Base-by-base conservation (phyloP, 2,888 invertebrate genomes). In the Ptycholaimellus sp. region DNA sequence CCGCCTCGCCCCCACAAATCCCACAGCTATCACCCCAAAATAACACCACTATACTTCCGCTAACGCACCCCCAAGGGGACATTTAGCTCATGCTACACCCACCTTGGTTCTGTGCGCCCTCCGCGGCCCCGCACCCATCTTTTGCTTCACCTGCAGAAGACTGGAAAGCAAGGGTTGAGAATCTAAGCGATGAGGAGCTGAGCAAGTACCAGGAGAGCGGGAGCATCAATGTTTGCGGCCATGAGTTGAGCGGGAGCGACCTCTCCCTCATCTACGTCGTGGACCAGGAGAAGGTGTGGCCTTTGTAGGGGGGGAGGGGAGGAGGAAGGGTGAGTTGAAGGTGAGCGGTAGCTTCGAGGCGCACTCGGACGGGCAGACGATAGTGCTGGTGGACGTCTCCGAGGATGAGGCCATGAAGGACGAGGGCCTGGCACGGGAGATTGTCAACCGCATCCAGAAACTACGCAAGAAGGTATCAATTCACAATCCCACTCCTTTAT, bases 371-470 rank as follows among this genome's bases (percentile, higher is more conserved):
- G 25, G 7, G n/a, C 17, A 40, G 37, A 57, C 85, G 2, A 65
- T 96, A 33, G 76, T 96, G 35, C 63, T 96, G 37, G 62, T 96
- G 47, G 80, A 93, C 58, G 72, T 81, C 37, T 75, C 75, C 0
- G 80, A 80, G 2, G 83, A 83, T 58, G 75, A 79, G 53, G 72
- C 74, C 20, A 74, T 90, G 72, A 67, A 79, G 43, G 79, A 87
- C 54, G 93, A 96, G 66, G 96, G 96, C 7, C 69, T 79, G 19
- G 80, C 90, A 1, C 70, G 93, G 40, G 90, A 93, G 64, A 73
- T 93, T 19, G 78, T 87, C 41, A 96, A 93, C 58, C 71, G 93
- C 38, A 71, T 96, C 22, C 96, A 99, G 59, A 90, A 85, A 59
- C 66, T 96, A 11, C 68, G 93, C 40, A 99, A 99, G 62, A 83